Percentiles rank a stretch among this genome's conserved stretches.
Evolutionary conservation across 2,888 invertebrate genomes (phyloP).

Genomic region (Gandaritis pyraliata): DNA sequence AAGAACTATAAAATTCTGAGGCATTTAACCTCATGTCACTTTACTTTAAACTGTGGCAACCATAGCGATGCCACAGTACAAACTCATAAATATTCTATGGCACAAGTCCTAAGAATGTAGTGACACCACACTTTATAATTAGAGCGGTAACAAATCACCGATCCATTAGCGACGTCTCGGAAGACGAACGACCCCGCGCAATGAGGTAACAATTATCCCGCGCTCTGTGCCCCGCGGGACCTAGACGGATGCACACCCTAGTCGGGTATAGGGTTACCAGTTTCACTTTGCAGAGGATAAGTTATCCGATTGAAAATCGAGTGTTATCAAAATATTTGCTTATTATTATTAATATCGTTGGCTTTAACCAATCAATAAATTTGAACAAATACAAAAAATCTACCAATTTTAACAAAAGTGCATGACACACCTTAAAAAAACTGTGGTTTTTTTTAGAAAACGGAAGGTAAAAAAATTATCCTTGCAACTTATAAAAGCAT

Average conservation of each 20-base stretch:
- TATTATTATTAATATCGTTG: too few relatives aligned
- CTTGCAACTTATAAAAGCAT: constrained; percentile 2
- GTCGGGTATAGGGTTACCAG: constrained; percentile 32
- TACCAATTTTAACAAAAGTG: too few relatives aligned
- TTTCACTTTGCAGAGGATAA: neutral
- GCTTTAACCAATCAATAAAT: too few relatives aligned
- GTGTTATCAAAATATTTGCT: neutral
- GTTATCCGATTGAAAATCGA: neutral
- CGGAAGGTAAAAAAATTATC: too few relatives aligned
- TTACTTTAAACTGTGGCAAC: neutral
- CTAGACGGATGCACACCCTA: constrained; percentile 50
- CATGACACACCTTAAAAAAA: too few relatives aligned
- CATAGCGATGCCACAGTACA: neutral
- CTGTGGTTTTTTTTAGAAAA: too few relatives aligned
- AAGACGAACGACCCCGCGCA: constrained; percentile 68
- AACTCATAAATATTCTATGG: neutral
- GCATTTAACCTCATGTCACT: neutral
- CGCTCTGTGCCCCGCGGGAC: constrained; percentile 49
- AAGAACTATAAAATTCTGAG: neutral
- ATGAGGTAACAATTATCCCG: constrained; percentile 73
- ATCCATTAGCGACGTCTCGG: constrained; percentile 65
- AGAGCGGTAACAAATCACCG: constrained; percentile 63
- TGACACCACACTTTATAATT: constrained; percentile 40
- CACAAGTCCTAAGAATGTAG: constrained; percentile 32
- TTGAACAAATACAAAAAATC: too few relatives aligned